Conservation (phyloP, 2,797 vertebrate genomes). For the Eulemur coronatus region DNA sequence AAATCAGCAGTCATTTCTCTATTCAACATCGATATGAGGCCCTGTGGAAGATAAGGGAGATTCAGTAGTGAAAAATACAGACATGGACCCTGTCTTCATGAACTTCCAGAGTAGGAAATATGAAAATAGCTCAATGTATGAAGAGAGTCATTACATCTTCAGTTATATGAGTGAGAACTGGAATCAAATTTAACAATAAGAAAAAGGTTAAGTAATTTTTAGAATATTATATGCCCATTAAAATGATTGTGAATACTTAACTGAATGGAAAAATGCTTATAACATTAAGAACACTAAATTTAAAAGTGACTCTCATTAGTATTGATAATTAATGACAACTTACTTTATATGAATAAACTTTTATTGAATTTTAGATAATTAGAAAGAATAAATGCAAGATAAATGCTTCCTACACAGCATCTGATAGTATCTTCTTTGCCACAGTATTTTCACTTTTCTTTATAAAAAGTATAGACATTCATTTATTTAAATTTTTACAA, state of each 20-base stretch:
- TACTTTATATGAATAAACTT: slow-evolving; percentile 87
- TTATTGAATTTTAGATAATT: slow-evolving; percentile 88
- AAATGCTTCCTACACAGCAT: slow-evolving; percentile 77
- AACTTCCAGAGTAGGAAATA: neutral
- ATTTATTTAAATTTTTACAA: slow-evolving; percentile 78
- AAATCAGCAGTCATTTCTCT: neutral
- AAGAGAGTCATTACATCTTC: neutral
- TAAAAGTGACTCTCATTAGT: neutral
- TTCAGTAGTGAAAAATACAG: neutral
- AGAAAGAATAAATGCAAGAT: slow-evolving; percentile 87
- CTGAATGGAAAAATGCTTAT: neutral
- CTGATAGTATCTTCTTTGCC: slow-evolving; percentile 69
- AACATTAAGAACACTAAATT: neutral
- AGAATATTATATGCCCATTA: neutral
- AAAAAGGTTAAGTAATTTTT: neutral
- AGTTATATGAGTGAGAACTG: neutral
- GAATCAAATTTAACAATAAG: neutral
- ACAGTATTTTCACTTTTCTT: slow-evolving; percentile 74
- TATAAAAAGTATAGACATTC: slow-evolving; percentile 80
- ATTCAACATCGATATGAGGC: neutral
- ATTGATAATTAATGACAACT: slow-evolving; percentile 71
- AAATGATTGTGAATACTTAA: neutral
- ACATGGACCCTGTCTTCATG: neutral
- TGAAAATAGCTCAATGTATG: neutral
- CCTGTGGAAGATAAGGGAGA: neutral